A percentile compares a stretch with the other conserved stretches of the same genome.
These are phyloP conservation scores for Rhinatrema bivittatum DNA, from an alignment of 2,797 vertebrate species.

Conservation along the genomic window DNA sequence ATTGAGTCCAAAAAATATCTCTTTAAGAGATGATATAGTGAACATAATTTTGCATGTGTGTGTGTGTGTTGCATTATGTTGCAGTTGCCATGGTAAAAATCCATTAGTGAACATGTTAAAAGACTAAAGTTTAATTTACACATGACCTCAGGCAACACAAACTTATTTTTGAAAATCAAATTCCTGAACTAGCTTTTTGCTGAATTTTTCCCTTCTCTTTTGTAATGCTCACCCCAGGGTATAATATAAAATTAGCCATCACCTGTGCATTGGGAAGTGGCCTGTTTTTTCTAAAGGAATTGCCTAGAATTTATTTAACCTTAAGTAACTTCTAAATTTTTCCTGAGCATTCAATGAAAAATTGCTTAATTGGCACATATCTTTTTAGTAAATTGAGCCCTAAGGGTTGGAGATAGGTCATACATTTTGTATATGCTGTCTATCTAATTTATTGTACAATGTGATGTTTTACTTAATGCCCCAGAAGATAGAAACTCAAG, in stretches of 20 bases:
- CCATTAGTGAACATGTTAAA: neutral
- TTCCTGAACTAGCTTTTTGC: slow-evolving; percentile 12
- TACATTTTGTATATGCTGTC: neutral
- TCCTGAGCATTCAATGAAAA: slow-evolving; percentile 11
- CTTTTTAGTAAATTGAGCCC: slow-evolving; percentile 18
- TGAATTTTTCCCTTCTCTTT: slow-evolving; percentile 6
- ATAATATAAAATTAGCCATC: neutral
- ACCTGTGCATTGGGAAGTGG: slow-evolving; percentile 10
- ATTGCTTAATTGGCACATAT: slow-evolving; percentile 1
- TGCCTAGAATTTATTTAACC: too few species aligned
- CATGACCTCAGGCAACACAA: neutral
- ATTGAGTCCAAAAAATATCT: too few species aligned
- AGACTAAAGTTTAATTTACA: neutral
- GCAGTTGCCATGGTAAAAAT: neutral
- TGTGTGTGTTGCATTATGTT: neutral
- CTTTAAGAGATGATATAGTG: neutral
- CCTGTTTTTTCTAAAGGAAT: slow-evolving; percentile 12
- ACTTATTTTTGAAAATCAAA: neutral
- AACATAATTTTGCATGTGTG: neutral
- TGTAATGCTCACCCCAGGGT: neutral
- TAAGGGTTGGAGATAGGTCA: slow-evolving; percentile 10
- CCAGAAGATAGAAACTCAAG: neutral
- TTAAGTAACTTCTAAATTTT: slow-evolving; percentile 15
- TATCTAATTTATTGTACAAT: too few species aligned
- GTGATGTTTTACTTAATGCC: neutral